Evolutionary conservation across 2,888 invertebrate genomes (phyloP).

Genomic region (Calameuta pallipes): DNA sequence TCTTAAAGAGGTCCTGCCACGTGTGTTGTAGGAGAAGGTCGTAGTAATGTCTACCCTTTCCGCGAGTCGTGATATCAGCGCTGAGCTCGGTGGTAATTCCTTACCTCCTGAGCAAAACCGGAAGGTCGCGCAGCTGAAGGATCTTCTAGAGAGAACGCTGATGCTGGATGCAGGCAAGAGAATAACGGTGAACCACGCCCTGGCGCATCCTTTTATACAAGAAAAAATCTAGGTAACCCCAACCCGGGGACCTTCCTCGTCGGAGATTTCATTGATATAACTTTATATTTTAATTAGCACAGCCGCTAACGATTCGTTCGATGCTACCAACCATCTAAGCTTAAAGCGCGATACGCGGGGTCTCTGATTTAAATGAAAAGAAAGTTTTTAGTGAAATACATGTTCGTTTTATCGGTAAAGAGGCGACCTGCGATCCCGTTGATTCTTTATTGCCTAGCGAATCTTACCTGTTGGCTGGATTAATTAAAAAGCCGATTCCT

Average conservation of each 20-base stretch:
- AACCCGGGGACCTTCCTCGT: constrained; percentile 33
- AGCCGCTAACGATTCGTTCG: background rate
- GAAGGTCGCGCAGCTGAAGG: constrained; percentile 92
- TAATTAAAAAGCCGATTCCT: background rate
- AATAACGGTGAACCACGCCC: constrained; percentile 92
- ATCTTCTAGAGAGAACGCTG: constrained; percentile 90
- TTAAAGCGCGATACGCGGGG: background rate
- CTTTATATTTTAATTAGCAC: constrained; percentile 24
- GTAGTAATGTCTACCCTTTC: constrained; percentile 95
- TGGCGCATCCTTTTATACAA: constrained; percentile 95
- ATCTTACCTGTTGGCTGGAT: background rate
- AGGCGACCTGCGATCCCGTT: constrained; percentile 16
- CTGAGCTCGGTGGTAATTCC: constrained; percentile 89
- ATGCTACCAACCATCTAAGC: constrained; percentile 3
- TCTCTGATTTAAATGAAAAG: background rate
- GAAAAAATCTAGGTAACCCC: constrained; percentile 81
- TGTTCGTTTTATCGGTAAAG: constrained; percentile 43
- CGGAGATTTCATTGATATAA: constrained; percentile 49
- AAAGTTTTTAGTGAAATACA: constrained; percentile 26
- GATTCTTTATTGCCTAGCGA: background rate
- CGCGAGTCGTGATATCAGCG: constrained; percentile 84
- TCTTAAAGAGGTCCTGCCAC: background rate
- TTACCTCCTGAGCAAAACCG: constrained; percentile 89
- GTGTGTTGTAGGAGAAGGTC: constrained; percentile 87
- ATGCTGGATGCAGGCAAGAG: constrained; percentile 93